A percentile compares a stretch with the other conserved stretches of the same genome.
Conservation (phyloP, 2,113 vertebrate species). For the Paraplagusia blochii region DNA sequence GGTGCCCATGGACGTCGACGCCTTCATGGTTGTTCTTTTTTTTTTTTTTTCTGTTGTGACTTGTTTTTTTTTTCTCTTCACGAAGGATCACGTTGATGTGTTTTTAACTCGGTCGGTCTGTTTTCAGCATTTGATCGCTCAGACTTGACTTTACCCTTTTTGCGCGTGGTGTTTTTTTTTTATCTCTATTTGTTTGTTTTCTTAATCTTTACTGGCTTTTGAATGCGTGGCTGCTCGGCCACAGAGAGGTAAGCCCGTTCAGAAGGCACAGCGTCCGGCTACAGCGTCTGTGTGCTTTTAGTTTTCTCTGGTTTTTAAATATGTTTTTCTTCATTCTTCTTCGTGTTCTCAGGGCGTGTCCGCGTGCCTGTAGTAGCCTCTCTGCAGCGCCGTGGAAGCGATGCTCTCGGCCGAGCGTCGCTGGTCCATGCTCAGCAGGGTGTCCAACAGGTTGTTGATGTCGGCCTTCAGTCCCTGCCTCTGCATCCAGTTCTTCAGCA, state of each 20-base stretch:
- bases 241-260: constrained; percentile 59
- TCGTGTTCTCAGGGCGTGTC: constrained; percentile 58
- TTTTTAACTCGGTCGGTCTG: constrained; percentile 33
- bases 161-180: constrained; percentile 23
- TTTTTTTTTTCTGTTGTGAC: neutral
- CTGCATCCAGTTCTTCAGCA: constrained; percentile 80
- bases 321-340: constrained; percentile 32
- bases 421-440: constrained; percentile 75
- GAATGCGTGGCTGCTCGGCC: constrained; percentile 37
- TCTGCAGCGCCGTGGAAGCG: constrained; percentile 63
- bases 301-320: constrained; percentile 19
- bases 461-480: constrained; percentile 75
- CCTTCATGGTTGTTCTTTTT: constrained; percentile 22
- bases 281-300: constrained; percentile 47
- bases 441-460: constrained; percentile 74
- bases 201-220: constrained; percentile 60
- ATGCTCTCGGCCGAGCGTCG: constrained; percentile 75
- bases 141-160: constrained; percentile 43
- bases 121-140: constrained; percentile 16
- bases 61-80: constrained; percentile 6
- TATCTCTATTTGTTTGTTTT: neutral
- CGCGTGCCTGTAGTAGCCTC: constrained; percentile 71
- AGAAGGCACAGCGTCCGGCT: constrained; percentile 35
- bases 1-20: constrained; percentile 10
- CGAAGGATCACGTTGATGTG: constrained; percentile 16